Conservation (phyloP, 1,140 invertebrate species). For the Aphelenchoides avenae region DNA sequence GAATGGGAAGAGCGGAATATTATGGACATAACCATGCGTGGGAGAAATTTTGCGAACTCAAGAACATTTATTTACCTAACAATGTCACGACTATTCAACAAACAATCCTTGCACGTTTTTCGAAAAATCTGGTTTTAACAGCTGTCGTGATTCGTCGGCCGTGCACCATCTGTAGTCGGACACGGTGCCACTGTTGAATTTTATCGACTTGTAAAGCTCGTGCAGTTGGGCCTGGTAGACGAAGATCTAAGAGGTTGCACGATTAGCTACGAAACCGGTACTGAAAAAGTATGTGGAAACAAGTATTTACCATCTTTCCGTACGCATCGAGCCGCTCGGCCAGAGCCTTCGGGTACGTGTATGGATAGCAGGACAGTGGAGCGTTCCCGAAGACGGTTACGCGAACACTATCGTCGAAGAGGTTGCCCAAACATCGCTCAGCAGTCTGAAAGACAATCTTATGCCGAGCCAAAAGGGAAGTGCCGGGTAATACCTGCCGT, state of each 20-base stretch:
- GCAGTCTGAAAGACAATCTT: slow-evolving; percentile 40
- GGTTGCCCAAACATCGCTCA: slow-evolving; percentile 36
- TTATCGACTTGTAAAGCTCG: neutral
- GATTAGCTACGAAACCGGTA: slow-evolving; percentile 1
- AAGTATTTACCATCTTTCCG: slow-evolving; percentile 26
- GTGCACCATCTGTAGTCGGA: slow-evolving; percentile 41
- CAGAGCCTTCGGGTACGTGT: slow-evolving; percentile 25
- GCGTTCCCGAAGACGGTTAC: slow-evolving; percentile 41
- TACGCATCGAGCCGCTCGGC: slow-evolving; percentile 9
- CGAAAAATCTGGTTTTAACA: too few relatives aligned
- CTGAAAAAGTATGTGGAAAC: slow-evolving; percentile 2
- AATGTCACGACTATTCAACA: too few relatives aligned
- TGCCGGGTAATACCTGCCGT: slow-evolving; percentile 33
- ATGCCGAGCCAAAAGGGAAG: slow-evolving; percentile 14
- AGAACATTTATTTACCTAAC: too few relatives aligned
- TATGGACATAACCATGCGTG: too few relatives aligned
- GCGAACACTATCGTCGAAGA: slow-evolving; percentile 15
- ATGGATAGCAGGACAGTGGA: slow-evolving; percentile 26
- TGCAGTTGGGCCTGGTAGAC: slow-evolving; percentile 37
- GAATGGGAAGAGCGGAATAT: too few relatives aligned
- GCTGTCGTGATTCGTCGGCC: slow-evolving; percentile 36
- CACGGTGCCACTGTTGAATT: slow-evolving; percentile 21
- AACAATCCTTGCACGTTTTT: too few relatives aligned
- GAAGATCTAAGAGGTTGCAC: slow-evolving; percentile 47
- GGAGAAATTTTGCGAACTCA: too few relatives aligned